phyloP scores from a whole-genome alignment of 2,113 vertebrate species.

The Willisornis vidua region DNA sequence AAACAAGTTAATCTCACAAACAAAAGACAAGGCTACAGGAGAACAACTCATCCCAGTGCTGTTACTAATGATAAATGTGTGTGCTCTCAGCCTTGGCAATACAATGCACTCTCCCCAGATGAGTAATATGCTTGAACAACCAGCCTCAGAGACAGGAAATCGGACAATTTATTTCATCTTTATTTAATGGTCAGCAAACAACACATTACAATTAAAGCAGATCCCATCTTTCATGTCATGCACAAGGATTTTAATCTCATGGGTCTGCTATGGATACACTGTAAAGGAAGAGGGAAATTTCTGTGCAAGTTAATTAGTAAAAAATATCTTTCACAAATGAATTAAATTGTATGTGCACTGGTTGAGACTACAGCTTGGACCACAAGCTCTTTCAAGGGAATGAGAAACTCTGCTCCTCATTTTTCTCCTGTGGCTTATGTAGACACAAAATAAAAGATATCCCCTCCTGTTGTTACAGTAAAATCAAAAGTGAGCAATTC shows the following conservation, averaged over 20 bases:
- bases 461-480: no score
- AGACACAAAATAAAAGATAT: not conserved
- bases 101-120: not conserved
- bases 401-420: not conserved
- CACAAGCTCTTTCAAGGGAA: not conserved
- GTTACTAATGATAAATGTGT: slow-evolving; percentile 34
- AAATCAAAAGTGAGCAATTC: no score
- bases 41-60: slow-evolving; percentile 27
- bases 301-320: not conserved
- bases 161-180: slow-evolving; percentile 52
- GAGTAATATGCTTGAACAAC: slow-evolving; percentile 15
- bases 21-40: not conserved
- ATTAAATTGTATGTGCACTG: not conserved
- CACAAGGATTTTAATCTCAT: not conserved
- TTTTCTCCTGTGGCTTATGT: not conserved
- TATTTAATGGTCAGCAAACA: slow-evolving; percentile 46
- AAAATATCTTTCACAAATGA: not conserved
- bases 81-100: not conserved
- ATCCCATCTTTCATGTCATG: not conserved
- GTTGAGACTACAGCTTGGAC: not conserved
- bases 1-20: slow-evolving; percentile 46
- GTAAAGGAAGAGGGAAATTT: not conserved
- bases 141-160: slow-evolving; percentile 28
- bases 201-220: slow-evolving; percentile 26
- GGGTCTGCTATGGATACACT: not conserved